Evolutionary conservation across 2,888 invertebrate genomes (phyloP).

Genomic region (Kryphioiulus occultus): DNA sequence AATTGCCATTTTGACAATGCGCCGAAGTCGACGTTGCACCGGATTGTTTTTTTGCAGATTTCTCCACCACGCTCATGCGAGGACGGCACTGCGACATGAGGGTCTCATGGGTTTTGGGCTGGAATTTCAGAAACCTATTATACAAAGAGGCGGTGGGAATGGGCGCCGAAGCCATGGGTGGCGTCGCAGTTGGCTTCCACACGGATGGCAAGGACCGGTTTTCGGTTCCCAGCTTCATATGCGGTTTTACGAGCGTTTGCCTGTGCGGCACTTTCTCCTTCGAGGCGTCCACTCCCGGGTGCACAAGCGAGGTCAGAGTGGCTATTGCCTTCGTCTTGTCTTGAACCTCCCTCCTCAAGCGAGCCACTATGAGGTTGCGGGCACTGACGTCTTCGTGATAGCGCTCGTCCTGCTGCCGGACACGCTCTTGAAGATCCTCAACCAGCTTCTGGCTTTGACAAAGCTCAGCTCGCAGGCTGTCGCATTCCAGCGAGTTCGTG

Average conservation of each 20-base stretch:
- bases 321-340: slow-evolving; percentile 46
- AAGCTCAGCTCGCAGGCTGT: neutral
- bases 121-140: neutral
- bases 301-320: neutral
- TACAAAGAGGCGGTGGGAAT: no score
- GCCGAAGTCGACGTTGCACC: no score
- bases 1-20: neutral
- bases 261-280: neutral
- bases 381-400: slow-evolving; percentile 51
- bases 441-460: neutral
- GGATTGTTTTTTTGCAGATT: neutral
- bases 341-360: slow-evolving; percentile 47
- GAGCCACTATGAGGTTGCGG: slow-evolving; percentile 48
- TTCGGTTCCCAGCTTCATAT: neutral
- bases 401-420: slow-evolving; percentile 44
- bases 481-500: neutral
- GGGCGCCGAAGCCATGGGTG: neutral
- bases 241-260: no score
- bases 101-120: neutral
- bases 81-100: neutral
- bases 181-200: neutral
- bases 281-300: neutral
- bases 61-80: neutral
- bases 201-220: neutral
- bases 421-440: neutral